phyloP scores from a whole-genome alignment of 1,140 invertebrate species.

The Microplitis demolitor region DNA sequence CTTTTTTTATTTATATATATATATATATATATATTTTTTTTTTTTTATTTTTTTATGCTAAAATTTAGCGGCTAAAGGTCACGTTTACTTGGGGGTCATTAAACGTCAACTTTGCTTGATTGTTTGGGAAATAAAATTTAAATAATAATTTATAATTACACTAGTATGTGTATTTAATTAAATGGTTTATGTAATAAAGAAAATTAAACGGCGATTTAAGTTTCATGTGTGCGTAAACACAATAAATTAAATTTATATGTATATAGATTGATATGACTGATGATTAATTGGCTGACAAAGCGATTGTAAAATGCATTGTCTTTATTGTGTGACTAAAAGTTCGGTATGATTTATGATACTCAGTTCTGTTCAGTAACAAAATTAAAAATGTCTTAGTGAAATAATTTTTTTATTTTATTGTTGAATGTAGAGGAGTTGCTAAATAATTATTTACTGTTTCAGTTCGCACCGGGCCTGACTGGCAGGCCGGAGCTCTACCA shows the following conservation, averaged over 20 bases:
- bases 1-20: too few relatives aligned
- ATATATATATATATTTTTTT: too few relatives aligned
- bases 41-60: too few relatives aligned
- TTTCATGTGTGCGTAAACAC: neutral
- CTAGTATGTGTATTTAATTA: neutral
- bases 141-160: too few relatives aligned
- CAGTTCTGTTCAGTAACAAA: neutral
- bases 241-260: neutral
- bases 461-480: conserved; percentile 59
- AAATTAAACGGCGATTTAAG: neutral
- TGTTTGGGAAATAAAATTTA: too few relatives aligned
- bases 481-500: conserved; percentile 68
- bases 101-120: too few relatives aligned
- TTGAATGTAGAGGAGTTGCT: too few relatives aligned
- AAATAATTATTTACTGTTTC: conserved; percentile 1
- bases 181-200: neutral
- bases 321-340: neutral
- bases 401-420: too few relatives aligned
- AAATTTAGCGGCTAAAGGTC: too few relatives aligned
- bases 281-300: conserved; percentile 21
- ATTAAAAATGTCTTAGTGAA: neutral
- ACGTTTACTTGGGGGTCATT: too few relatives aligned
- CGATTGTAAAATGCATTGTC: neutral
- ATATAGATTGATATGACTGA: neutral
- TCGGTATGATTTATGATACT: neutral